phyloP scores from a whole-genome alignment of 2,113 vertebrate genomes.

The Numida meleagris region DNA sequence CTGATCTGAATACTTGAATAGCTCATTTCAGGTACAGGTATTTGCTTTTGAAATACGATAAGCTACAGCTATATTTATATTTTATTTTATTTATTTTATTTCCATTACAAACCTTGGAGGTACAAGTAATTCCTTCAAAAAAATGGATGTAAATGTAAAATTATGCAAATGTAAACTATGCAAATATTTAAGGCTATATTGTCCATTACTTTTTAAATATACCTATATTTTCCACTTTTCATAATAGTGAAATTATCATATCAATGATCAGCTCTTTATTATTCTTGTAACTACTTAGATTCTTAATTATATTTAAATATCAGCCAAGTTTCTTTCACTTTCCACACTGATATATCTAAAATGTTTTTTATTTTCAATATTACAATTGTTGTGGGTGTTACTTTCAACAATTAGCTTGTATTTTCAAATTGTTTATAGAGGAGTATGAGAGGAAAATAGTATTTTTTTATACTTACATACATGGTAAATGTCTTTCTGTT shows the following conservation, averaged over 20 bases:
- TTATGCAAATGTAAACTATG: not conserved
- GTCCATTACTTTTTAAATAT: not conserved
- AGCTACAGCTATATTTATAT: not conserved
- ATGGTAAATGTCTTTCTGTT: not conserved
- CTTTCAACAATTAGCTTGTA: not conserved
- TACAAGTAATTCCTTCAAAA: not conserved
- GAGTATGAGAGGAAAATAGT: not conserved
- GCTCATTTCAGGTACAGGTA: not conserved
- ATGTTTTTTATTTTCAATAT: not conserved
- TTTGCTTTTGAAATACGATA: not conserved
- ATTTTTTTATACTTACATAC: not conserved
- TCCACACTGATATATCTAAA: not conserved
- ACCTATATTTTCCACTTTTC: not conserved
- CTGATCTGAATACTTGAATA: not conserved
- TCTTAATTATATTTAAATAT: not conserved
- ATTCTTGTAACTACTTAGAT: not conserved
- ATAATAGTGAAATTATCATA: not conserved
- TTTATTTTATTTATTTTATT: not conserved
- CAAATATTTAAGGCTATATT: not conserved
- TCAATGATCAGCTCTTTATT: not conserved
- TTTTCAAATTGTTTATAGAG: not conserved
- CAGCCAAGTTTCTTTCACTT: not conserved
- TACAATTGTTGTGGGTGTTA: not conserved
- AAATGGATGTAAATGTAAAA: not conserved
- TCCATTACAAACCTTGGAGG: not conserved